Conservation (phyloP, 2,888 invertebrate species). For the Ornithoptera alexandrae region DNA sequence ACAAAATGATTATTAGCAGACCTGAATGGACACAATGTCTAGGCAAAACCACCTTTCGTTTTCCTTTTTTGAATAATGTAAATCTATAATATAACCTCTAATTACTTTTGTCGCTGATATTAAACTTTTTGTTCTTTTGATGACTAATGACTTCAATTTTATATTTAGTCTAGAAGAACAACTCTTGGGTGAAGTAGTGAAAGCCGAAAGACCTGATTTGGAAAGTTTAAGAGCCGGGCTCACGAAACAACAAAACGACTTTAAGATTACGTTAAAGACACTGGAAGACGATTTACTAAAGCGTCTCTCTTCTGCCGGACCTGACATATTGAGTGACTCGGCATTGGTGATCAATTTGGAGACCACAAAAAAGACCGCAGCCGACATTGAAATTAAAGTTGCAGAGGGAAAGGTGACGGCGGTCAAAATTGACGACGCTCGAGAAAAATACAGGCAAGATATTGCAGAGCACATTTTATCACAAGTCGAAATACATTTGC, state of each 20-base stretch:
- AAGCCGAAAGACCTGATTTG: slow-evolving; percentile 94
- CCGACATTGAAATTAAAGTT: slow-evolving; percentile 92
- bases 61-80: too few relatives aligned
- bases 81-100: too few relatives aligned
- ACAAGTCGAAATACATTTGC: neutral
- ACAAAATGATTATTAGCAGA: too few relatives aligned
- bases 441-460: slow-evolving; percentile 88
- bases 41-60: too few relatives aligned
- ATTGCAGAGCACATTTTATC: neutral
- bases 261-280: slow-evolving; percentile 93
- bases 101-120: neutral
- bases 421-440: slow-evolving; percentile 92
- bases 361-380: slow-evolving; percentile 94
- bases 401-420: slow-evolving; percentile 92
- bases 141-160: neutral
- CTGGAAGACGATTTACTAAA: slow-evolving; percentile 95
- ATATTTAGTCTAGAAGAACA: slow-evolving; percentile 89
- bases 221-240: slow-evolving; percentile 89
- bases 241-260: slow-evolving; percentile 95
- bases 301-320: slow-evolving; percentile 92
- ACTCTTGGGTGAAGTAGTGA: slow-evolving; percentile 94
- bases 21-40: too few relatives aligned
- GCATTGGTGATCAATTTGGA: slow-evolving; percentile 95
- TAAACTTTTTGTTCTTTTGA: neutral
- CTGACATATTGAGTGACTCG: slow-evolving; percentile 94